phyloP scores from a whole-genome alignment of 1,140 invertebrate species.

The Megalonaias nervosa region DNA sequence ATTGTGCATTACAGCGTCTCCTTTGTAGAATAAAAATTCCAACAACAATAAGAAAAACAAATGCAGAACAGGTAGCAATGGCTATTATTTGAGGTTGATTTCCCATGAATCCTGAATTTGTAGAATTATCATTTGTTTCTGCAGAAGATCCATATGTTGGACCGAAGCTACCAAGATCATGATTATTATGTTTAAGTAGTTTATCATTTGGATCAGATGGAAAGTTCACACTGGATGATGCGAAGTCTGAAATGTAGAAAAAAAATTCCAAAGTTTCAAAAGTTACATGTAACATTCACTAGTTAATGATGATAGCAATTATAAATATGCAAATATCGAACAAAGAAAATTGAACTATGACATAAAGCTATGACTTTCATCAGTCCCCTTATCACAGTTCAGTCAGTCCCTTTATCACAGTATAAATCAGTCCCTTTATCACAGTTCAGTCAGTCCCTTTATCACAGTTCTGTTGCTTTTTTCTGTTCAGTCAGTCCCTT shows the following conservation, averaged over 20 bases:
- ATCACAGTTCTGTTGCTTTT: too few relatives aligned
- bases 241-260: slow-evolving; percentile 6
- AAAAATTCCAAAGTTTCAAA: background rate
- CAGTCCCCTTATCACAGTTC: too few relatives aligned
- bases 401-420: too few relatives aligned
- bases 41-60: slow-evolving; percentile 48
- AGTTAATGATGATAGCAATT: too few relatives aligned
- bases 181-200: background rate
- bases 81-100: slow-evolving; percentile 56
- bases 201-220: background rate
- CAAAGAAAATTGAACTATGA: too few relatives aligned
- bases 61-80: slow-evolving; percentile 48
- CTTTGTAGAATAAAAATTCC: slow-evolving; percentile 54
- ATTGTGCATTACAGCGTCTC: slow-evolving; percentile 31
- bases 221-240: background rate
- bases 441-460: too few relatives aligned
- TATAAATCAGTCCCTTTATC: too few relatives aligned
- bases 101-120: slow-evolving; percentile 1
- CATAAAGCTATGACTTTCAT: too few relatives aligned
- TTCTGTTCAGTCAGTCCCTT: too few relatives aligned
- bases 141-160: background rate
- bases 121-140: background rate
- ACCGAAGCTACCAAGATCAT: background rate
- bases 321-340: too few relatives aligned
- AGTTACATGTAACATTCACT: too few relatives aligned